phyloP scores from a whole-genome alignment of 1,140 invertebrate species.

The Pinna nobilis region DNA sequence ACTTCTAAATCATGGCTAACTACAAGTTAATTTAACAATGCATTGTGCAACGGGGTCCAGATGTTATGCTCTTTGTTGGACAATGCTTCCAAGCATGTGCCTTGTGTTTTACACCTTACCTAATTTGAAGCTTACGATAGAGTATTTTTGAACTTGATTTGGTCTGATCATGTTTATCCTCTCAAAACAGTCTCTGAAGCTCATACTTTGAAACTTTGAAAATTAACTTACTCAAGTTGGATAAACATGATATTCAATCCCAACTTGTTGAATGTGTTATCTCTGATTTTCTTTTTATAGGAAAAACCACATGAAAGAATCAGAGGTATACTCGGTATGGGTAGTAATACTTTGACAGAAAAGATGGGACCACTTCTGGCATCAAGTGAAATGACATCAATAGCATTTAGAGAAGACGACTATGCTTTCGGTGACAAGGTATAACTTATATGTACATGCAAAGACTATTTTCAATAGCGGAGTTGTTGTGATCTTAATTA shows the following conservation, averaged over 20 bases:
- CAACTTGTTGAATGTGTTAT: no score
- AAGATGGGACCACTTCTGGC: conserved; percentile 19
- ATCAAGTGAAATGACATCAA: conserved; percentile 28
- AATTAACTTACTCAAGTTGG: not conserved
- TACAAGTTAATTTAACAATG: no score
- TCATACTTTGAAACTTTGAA: not conserved
- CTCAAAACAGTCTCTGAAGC: not conserved
- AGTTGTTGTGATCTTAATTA: no score
- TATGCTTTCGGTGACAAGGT: conserved; percentile 45
- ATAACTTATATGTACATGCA: not conserved
- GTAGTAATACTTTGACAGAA: conserved; percentile 36
- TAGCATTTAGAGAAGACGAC: conserved; percentile 42
- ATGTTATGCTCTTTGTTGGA: no score
- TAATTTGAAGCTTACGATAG: no score
- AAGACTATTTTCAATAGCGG: not conserved
- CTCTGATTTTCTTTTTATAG: conserved; percentile 7
- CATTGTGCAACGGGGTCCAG: no score
- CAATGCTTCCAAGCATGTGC: no score
- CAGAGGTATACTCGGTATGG: conserved; percentile 43
- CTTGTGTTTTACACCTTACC: no score
- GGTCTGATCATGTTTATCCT: not conserved
- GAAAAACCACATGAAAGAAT: conserved; percentile 34
- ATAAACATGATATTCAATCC: not conserved
- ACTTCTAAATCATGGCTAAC: no score
- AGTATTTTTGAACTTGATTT: not conserved